Evolutionary conservation across 1,140 invertebrate species (phyloP), one percentile per base, ranked within the genome.

Genomic region (Portunus trituberculatus): DNA sequence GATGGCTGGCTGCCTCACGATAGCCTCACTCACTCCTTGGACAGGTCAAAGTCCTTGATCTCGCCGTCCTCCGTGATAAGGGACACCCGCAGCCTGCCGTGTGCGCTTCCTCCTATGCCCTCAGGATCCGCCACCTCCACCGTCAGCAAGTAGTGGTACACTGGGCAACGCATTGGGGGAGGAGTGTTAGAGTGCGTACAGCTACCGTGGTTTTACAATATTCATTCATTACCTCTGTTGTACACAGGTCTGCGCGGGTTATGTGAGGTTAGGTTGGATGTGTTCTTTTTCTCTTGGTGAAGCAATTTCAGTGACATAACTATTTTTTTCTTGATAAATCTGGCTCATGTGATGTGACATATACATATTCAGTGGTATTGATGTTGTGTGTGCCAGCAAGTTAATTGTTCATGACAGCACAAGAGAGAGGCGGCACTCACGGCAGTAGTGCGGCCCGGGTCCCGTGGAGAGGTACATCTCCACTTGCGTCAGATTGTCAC

Each of bases 21-120:
- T 1, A 20, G 46, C 10, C 20, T 25, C 28, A 93, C 95, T 92
- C 92, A 96, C 95, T 86, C 39, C 28, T 87, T 39, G 29, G 96
- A 95, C 2, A 96, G 91, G 87, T 95, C 95, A 31, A 96, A 96
- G 59, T 96, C 94, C 82, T 92, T 83, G 39, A 95, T 92, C 10
- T 39, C 67, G 20, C 96, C 96, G n/a, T 94, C 91, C 12, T 91
- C 89, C 29, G 87, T 95, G 67, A 96, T 94, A 93, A 96, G 88
- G 31, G 96, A 95, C 39, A 96, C 91, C 59, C 94, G 94, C 4
- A 96, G 86, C 8, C 84, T 88, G 0, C 96, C 96, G 0, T 95
- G 93, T 0, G 95, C 82, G 29, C 59, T 86, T 28, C 96, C 96
- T 25, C 91, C 67, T 4, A 84, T 48, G 29, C 29, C 84, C 0